phyloP scores from a whole-genome alignment of 2,113 vertebrate genomes.

The Stegastes partitus region DNA sequence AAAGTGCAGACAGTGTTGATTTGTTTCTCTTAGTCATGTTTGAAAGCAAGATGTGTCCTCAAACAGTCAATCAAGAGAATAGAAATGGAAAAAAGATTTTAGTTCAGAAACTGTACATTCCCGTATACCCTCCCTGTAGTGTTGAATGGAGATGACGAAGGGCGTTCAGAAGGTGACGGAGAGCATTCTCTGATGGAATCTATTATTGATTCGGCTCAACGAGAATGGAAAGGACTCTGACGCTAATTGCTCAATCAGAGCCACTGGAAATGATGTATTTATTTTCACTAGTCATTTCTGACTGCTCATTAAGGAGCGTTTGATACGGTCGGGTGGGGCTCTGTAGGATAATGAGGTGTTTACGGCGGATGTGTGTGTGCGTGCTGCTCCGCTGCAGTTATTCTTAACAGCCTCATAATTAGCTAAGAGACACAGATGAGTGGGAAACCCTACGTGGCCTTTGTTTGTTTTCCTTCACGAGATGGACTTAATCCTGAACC shows the following conservation, averaged over 20 bases:
- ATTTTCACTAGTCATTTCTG: slow-evolving; percentile 53
- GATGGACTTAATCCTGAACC: slow-evolving; percentile 41
- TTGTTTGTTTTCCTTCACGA: slow-evolving; percentile 39
- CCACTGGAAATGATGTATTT: slow-evolving; percentile 63
- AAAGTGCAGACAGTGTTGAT: slow-evolving; percentile 24
- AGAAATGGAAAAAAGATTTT: background rate
- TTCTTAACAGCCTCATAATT: slow-evolving; percentile 51
- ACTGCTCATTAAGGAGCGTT: slow-evolving; percentile 69
- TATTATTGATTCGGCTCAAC: slow-evolving; percentile 57
- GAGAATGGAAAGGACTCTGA: slow-evolving; percentile 50
- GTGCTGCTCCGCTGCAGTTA: slow-evolving; percentile 46
- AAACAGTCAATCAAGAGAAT: background rate
- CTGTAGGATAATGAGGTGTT: slow-evolving; percentile 67
- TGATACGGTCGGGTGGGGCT: slow-evolving; percentile 59
- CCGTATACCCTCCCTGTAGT: background rate
- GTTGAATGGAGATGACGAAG: background rate
- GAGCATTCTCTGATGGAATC: slow-evolving; percentile 46
- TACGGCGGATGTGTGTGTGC: slow-evolving; percentile 38
- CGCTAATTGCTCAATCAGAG: slow-evolving; percentile 73
- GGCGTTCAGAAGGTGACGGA: slow-evolving; percentile 43
- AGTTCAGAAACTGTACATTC: background rate
- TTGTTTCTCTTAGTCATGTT: slow-evolving; percentile 20
- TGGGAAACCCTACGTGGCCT: slow-evolving; percentile 18
- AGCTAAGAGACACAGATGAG: slow-evolving; percentile 39
- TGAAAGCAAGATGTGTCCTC: background rate